A percentile compares a stretch with the other conserved stretches of the same genome.
phyloP scores from a whole-genome alignment of 1,140 invertebrate species.

The Battus philenor region DNA sequence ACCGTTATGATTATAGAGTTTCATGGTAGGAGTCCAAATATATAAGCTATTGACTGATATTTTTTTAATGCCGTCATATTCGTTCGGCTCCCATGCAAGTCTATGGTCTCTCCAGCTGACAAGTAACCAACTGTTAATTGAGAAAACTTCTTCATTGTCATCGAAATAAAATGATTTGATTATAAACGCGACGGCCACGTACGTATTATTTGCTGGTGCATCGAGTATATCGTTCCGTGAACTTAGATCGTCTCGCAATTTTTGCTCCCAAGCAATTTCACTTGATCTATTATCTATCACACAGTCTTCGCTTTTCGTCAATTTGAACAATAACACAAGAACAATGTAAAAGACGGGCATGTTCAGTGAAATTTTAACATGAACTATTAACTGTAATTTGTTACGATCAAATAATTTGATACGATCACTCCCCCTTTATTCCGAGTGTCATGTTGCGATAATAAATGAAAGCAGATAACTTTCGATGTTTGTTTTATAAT shows the following conservation, averaged over 20 bases:
- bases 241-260: not conserved
- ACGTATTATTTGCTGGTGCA: conserved; percentile 13
- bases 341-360: no score
- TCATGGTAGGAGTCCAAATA: conserved; percentile 26
- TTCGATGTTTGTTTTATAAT: no score
- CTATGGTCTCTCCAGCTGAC: conserved; percentile 24
- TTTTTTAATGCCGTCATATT: conserved; percentile 23
- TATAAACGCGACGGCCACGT: conserved; percentile 16
- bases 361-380: no score
- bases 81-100: conserved; percentile 24
- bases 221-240: not conserved
- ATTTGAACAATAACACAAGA: no score
- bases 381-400: no score
- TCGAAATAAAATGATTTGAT: conserved; percentile 28
- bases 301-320: not conserved
- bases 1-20: conserved; percentile 2
- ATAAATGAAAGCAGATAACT: no score
- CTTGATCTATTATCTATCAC: conserved; percentile 10
- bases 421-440: no score
- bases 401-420: no score
- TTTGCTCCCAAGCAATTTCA: conserved; percentile 1
- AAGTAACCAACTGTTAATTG: conserved; percentile 20
- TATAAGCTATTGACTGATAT: not conserved
- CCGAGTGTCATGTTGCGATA: no score
- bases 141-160: conserved; percentile 22